Percentiles rank a stretch among this genome's conserved stretches.
phyloP scores from a whole-genome alignment of 2,888 invertebrate genomes.

The Pimpla rufipes region DNA sequence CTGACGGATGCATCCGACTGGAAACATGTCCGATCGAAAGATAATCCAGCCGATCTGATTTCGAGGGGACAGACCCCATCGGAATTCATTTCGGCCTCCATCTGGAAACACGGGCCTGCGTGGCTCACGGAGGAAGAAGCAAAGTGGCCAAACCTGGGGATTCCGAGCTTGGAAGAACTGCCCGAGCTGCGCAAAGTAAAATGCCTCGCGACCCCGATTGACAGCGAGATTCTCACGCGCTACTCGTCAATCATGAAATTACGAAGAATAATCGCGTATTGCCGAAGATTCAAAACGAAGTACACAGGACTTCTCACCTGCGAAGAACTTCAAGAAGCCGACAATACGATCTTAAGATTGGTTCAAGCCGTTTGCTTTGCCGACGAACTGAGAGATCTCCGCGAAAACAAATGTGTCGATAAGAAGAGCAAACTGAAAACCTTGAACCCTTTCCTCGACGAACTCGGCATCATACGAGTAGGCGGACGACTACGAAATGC shows the following conservation, averaged over 20 bases:
- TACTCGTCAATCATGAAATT: constrained; percentile 50
- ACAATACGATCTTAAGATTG: neutral
- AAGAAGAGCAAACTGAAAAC: constrained; percentile 58
- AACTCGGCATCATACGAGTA: constrained; percentile 68
- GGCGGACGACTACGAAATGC: constrained; percentile 71
- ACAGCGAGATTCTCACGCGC: constrained; percentile 20
- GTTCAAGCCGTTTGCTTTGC: constrained; percentile 36
- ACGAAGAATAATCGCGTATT: constrained; percentile 55
- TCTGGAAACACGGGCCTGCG: constrained; percentile 53
- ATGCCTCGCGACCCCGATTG: constrained; percentile 6
- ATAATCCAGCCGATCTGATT: constrained; percentile 57
- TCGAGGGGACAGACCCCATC: constrained; percentile 41
- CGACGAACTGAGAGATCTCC: constrained; percentile 11
- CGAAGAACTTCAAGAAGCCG: constrained; percentile 36
- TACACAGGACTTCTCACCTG: neutral
- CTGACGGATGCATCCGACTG: constrained; percentile 24
- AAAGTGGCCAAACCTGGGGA: constrained; percentile 21
- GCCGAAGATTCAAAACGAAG: constrained; percentile 50
- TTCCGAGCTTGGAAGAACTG: neutral
- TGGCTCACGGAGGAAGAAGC: constrained; percentile 40
- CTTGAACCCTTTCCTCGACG: constrained; percentile 71
- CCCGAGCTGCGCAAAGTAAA: constrained; percentile 28
- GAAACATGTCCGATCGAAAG: constrained; percentile 40
- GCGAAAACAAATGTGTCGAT: neutral
- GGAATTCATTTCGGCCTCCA: neutral